Evolutionary conservation across 2,888 invertebrate genomes (phyloP).

Genomic region (Euplagia quadripunctaria): DNA sequence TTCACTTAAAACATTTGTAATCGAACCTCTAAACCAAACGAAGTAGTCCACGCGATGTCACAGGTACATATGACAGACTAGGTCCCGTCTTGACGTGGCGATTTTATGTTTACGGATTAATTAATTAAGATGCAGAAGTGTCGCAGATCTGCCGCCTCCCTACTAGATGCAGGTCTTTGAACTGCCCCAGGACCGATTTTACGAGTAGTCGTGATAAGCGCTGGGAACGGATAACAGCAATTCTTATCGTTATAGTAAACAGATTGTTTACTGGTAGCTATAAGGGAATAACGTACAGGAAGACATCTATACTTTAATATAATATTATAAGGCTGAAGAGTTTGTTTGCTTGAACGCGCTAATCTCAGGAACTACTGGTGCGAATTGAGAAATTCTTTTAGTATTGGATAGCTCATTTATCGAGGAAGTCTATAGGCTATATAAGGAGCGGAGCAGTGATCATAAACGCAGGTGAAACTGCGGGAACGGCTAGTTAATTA

Average conservation of each 20-base stretch:
- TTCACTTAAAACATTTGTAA: background rate
- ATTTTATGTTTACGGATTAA: too few relatives aligned
- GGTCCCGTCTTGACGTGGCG: background rate
- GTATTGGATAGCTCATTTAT: too few relatives aligned
- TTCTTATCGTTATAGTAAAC: conserved; percentile 21
- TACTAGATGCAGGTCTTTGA: conserved; percentile 30
- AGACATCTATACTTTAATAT: too few relatives aligned
- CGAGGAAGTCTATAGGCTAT: too few relatives aligned
- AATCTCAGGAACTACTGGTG: too few relatives aligned
- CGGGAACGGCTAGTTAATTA: background rate
- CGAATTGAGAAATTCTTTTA: too few relatives aligned
- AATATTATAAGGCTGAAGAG: too few relatives aligned
- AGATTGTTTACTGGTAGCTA: conserved; percentile 21
- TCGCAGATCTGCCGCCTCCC: conserved; percentile 2
- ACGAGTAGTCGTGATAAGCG: conserved; percentile 45
- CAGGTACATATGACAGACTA: background rate
- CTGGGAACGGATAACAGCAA: conserved; percentile 47
- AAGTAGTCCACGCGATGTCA: too few relatives aligned
- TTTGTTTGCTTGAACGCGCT: too few relatives aligned
- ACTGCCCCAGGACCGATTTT: conserved; percentile 34
- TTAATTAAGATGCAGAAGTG: background rate
- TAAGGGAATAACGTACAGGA: conserved; percentile 16
- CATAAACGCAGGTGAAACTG: too few relatives aligned
- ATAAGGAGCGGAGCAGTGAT: too few relatives aligned
- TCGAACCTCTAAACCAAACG: background rate